Evolutionary conservation across 2,888 invertebrate species (phyloP).

Genomic region (Lamellibrachia columna): DNA sequence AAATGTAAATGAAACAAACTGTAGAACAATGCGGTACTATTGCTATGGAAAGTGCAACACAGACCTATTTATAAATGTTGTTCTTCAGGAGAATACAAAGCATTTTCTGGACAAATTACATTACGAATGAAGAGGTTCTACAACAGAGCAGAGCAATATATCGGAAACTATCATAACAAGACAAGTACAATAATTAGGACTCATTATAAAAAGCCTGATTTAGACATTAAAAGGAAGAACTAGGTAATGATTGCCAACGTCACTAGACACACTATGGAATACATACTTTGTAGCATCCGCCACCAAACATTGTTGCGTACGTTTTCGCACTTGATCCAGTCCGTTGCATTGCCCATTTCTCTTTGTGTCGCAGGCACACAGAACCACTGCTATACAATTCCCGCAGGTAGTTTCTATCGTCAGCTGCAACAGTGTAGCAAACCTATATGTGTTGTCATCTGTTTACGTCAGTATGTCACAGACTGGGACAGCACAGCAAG

Average conservation of each 20-base stretch:
- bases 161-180: too few species aligned
- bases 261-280: not conserved
- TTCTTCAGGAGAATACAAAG: too few species aligned
- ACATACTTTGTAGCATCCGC: not conserved
- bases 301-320: not conserved
- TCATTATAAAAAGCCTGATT: too few species aligned
- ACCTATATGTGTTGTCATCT: not conserved
- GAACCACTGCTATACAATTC: not conserved
- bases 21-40: too few species aligned
- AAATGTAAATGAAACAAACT: too few species aligned
- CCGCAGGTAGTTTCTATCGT: not conserved
- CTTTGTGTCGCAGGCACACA: not conserved
- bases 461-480: not conserved
- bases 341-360: not conserved
- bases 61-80: too few species aligned
- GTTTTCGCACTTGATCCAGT: not conserved
- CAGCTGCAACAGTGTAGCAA: not conserved
- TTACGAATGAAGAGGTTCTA: too few species aligned
- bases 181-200: too few species aligned
- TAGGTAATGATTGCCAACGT: not conserved
- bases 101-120: too few species aligned
- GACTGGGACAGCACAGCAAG: too few species aligned
- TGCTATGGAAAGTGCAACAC: too few species aligned
- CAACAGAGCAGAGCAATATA: too few species aligned
- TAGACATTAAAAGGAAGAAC: not conserved